phyloP scores from a whole-genome alignment of 1,140 invertebrate genomes.

The Drosophila ercepeae region DNA sequence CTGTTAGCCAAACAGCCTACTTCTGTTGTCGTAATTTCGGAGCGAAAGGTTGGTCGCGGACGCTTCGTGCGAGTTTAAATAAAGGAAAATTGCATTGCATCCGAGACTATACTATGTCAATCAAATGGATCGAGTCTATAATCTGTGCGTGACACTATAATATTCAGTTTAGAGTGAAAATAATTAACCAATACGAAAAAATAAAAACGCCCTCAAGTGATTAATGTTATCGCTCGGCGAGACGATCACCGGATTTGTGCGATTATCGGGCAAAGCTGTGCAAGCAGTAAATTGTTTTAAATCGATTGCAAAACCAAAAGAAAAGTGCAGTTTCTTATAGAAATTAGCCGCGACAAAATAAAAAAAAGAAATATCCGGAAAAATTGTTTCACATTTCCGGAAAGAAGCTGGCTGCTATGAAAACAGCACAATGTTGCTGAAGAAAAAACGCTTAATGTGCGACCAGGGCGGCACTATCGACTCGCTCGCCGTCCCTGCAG shows the following conservation, averaged over 20 bases:
- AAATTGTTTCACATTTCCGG: slow-evolving; percentile 5
- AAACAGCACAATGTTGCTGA: slow-evolving; percentile 72
- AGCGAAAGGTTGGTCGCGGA: not conserved
- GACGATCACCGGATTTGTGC: not conserved
- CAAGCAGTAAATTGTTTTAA: not conserved
- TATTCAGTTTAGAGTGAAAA: not conserved
- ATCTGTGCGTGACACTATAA: not conserved
- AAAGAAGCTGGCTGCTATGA: slow-evolving; percentile 32
- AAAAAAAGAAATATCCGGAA: slow-evolving; percentile 29
- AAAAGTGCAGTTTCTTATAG: not conserved
- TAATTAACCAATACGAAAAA: not conserved
- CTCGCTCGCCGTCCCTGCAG: slow-evolving; percentile 43
- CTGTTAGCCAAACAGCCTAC: too few species aligned
- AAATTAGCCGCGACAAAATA: not conserved
- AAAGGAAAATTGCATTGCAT: not conserved
- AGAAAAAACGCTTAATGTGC: slow-evolving; percentile 81
- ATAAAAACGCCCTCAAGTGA: not conserved
- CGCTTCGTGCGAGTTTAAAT: too few species aligned
- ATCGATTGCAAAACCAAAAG: not conserved
- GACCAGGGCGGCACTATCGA: slow-evolving; percentile 75
- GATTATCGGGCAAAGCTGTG: not conserved
- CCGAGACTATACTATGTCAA: not conserved
- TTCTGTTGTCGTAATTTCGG: too few species aligned
- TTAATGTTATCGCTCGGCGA: not conserved
- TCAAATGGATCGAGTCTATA: not conserved